Evolutionary conservation across 2,113 vertebrate genomes (phyloP).

Genomic region (Spea multiplicata): DNA sequence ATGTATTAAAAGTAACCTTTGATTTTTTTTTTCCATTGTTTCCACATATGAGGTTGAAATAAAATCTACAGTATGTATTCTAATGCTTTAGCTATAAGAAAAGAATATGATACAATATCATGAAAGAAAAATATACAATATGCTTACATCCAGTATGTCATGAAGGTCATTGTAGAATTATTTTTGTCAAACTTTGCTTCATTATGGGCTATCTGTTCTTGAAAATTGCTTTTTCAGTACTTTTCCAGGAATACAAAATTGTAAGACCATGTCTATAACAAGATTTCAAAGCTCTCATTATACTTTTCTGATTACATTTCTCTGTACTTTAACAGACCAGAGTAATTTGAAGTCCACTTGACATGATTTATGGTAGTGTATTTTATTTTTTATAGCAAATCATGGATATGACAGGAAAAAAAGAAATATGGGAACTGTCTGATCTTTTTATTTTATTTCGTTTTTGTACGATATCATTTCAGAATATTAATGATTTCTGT

Average conservation of each 20-base stretch:
- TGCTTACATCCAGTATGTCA: no score
- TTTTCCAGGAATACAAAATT: constrained; percentile 33
- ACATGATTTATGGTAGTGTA: constrained; percentile 41
- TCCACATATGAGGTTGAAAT: no score
- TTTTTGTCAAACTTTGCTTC: constrained; percentile 25
- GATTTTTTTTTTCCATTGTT: no score
- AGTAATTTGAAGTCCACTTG: constrained; percentile 37
- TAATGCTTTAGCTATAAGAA: no score
- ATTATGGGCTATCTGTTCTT: constrained; percentile 36
- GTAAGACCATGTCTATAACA: constrained; percentile 27
- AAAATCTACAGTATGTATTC: no score
- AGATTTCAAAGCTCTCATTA: constrained; percentile 35
- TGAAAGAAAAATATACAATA: no score
- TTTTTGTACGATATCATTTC: neutral
- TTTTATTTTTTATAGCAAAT: constrained; percentile 20
- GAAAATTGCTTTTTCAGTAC: constrained; percentile 36
- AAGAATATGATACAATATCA: no score
- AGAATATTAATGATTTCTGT: no score
- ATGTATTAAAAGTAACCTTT: no score
- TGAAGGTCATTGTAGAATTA: no score
- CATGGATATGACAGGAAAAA: constrained; percentile 22
- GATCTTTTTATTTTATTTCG: neutral
- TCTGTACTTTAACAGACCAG: constrained; percentile 12
- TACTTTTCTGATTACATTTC: constrained; percentile 31
- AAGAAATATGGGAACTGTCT: neutral